phyloP scores from a whole-genome alignment of 2,113 vertebrate species.

The Podarcis cretensis region DNA sequence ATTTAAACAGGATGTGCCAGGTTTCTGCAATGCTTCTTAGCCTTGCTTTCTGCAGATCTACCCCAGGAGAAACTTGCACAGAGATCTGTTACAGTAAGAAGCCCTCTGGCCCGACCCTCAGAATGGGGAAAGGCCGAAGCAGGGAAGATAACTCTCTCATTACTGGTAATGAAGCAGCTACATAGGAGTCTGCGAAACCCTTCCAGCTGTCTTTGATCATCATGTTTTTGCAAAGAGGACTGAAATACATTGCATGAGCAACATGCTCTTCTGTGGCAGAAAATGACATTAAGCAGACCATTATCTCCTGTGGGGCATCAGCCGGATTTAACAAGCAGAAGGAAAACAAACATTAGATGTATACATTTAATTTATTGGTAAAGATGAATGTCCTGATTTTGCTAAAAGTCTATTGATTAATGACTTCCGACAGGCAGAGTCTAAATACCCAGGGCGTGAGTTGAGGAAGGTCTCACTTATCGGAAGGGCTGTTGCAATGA shows the following conservation, averaged over 20 bases:
- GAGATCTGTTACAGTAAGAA: not conserved
- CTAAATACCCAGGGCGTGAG: conserved; percentile 40
- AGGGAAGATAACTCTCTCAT: not conserved
- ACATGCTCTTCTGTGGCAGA: not conserved
- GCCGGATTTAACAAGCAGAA: conserved; percentile 27
- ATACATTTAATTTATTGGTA: not conserved
- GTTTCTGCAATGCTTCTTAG: not conserved
- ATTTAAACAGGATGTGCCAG: not conserved
- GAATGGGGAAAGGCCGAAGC: not conserved
- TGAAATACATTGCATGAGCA: not conserved
- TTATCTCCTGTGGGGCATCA: conserved; percentile 15
- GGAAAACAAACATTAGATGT: not conserved
- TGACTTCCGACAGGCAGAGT: conserved; percentile 65
- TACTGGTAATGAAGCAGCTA: not conserved
- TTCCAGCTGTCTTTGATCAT: not conserved
- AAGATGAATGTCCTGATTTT: conserved; percentile 34
- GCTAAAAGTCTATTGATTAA: conserved; percentile 54
- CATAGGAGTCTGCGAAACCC: not conserved
- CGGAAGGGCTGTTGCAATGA: not conserved
- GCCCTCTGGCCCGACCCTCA: not conserved
- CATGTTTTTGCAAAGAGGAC: conserved; percentile 9
- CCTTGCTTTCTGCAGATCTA: not conserved
- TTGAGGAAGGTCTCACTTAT: conserved; percentile 37
- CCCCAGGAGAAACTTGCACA: not conserved
- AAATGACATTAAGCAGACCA: conserved; percentile 28